Base-by-base conservation (phyloP, 2,113 vertebrate species). In the Probosciger aterrimus region DNA sequence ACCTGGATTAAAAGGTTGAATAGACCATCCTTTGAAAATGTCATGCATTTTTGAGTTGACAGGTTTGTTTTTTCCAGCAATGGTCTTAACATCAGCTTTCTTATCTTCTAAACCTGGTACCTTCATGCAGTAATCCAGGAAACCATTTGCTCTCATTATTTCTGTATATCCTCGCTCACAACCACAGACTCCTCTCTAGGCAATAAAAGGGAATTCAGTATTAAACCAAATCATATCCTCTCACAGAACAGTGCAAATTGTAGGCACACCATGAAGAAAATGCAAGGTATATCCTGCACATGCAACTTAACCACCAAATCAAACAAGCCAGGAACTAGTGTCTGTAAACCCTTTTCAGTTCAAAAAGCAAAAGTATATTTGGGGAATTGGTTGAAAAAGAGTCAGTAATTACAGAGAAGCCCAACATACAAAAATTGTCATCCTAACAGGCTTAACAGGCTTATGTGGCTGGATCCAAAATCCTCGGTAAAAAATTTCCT, bases 91-190 rank as follows among this genome's bases (percentile, higher is more conserved):
- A 79, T 99, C 99, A 31, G 99, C 99, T 97, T 99, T 99, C 97
- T 99, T 99, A 97, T 98, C 98, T 97, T 99, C 99, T 30, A 98
- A 98, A 77, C 99, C 99, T 2, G 99, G 99, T n/a, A 99, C 98
- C 97, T 99, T 99, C 96, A 99, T 98, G 97, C 99, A 99, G 97
- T 99, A 99, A 98, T 99, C 99, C 98, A 99, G 97, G 95, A 99
- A 97, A n/a, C 99, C 99, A 83, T 99, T 98, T 50, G 99, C 98
- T 97, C 98, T 99, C 99, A 99, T 99, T 93, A 99, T 99, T 97
- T 99, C 99, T 6, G 98, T 99, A 78, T 99, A 99, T 75, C 99
- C 99, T 87, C 96, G 98, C 97, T 99, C 99, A 96, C 99, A 99
- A 62, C 99, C 99, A 75, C 99, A 99, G 96, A 99, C 98, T 47